A percentile compares a stretch with the other conserved stretches of the same genome.
Conservation (phyloP, 1,140 invertebrate species). For the Chrysomallon squamiferum region DNA sequence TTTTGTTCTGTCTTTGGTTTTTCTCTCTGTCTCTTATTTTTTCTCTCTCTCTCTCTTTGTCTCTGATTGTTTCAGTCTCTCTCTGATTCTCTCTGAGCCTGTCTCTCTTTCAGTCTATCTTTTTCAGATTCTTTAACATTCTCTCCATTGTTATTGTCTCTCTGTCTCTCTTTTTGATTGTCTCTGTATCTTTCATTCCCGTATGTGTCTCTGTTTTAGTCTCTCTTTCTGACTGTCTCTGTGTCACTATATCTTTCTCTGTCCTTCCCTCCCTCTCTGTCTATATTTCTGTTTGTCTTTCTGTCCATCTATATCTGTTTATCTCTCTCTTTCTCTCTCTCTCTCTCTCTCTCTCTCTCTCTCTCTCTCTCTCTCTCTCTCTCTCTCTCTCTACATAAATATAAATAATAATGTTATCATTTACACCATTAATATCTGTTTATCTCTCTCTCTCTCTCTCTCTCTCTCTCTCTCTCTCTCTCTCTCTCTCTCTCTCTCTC, state of each 20-base stretch:
- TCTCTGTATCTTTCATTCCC: background rate
- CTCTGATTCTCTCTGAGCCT: background rate
- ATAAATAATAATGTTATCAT: too few relatives aligned
- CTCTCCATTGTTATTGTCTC: background rate
- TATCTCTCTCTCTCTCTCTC: too few relatives aligned
- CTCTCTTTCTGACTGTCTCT: background rate
- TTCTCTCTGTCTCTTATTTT: background rate
- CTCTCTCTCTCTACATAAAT: too few relatives aligned
- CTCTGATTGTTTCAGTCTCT: background rate
- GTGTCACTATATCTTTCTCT: background rate
- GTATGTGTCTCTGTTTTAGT: background rate
- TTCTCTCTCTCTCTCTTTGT: background rate
- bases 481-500: too few relatives aligned
- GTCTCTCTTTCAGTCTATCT: background rate
- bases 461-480: too few relatives aligned
- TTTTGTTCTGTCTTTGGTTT: background rate
- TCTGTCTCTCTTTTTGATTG: background rate
- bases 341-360: background rate
- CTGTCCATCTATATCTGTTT: background rate
- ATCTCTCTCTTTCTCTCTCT: background rate
- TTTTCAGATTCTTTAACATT: background rate
- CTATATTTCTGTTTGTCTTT: background rate
- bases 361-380: slow-evolving; percentile 22
- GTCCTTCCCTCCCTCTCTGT: background rate
- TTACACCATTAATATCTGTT: too few relatives aligned